Conservation (phyloP, 2,113 vertebrate species). For the Reinhardtius hippoglossoides region DNA sequence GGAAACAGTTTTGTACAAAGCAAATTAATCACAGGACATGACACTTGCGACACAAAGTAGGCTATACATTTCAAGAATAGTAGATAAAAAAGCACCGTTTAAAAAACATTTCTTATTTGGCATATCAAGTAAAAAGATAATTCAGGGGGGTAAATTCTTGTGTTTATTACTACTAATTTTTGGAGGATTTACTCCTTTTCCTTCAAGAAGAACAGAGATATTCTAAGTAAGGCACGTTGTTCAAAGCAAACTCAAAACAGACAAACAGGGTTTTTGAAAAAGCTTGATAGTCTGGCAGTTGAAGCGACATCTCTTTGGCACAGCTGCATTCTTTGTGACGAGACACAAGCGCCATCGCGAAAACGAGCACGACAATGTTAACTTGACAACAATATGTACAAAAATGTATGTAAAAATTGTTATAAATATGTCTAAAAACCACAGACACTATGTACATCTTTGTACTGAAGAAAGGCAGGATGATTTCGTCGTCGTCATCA, state of each 20-base stretch:
- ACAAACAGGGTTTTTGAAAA: conserved; percentile 4
- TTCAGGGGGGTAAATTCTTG: conserved; percentile 45
- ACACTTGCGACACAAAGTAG: conserved; percentile 62
- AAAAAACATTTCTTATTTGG: conserved; percentile 61
- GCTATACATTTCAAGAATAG: conserved; percentile 75
- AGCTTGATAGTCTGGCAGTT: conserved; percentile 57
- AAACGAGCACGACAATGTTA: conserved; percentile 87
- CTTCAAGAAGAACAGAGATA: conserved; percentile 60
- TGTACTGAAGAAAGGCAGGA: conserved; percentile 65
- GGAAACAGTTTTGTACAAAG: conserved; percentile 71
- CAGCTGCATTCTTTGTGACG: conserved; percentile 83
- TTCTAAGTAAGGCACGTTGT: conserved; percentile 64
- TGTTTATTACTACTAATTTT: conserved; percentile 49
- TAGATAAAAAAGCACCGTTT: conserved; percentile 83
- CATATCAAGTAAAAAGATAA: conserved; percentile 76
- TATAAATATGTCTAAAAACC: conserved; percentile 86
- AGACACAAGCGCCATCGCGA: conserved; percentile 73
- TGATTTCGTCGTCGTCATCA: conserved; percentile 46
- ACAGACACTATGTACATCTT: conserved; percentile 83
- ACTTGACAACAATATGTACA: conserved; percentile 94
- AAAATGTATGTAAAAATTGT: conserved; percentile 91
- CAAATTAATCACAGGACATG: conserved; percentile 67
- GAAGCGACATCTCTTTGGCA: conserved; percentile 86
- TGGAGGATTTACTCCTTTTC: conserved; percentile 50
- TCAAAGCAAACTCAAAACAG: conserved; percentile 53